Evolutionary conservation across 2,888 invertebrate species (phyloP), one percentile per base, ranked within the genome.

Genomic region (Endomychus coccineus): DNA sequence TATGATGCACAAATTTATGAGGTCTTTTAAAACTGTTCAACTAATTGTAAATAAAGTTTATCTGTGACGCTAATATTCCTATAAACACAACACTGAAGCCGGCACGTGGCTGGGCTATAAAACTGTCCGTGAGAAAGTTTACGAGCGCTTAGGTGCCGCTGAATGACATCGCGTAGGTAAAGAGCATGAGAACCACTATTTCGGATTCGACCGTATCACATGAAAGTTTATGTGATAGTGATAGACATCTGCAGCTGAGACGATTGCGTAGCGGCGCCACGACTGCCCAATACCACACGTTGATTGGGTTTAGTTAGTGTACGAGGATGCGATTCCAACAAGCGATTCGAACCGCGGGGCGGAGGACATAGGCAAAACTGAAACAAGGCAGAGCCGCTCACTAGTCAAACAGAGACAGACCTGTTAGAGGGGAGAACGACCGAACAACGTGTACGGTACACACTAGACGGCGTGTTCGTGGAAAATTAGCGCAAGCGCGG

Each of bases 21-120:
- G n/a, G n/a, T n/a, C n/a, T 19, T 6, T n/a, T 6, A 6, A 6
- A n/a, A 19, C n/a, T 19, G 21, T 46, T 48, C 43, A 48, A 43
- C 39, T 46, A 44, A 50, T 55, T 53, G 50, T 56, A 56, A 56
- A 57, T 57, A 48, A 42, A 22, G 35, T 34, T 30, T 32, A 36
- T 42, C 41, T 42, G 39, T 50, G 45, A 53, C 55, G 53, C 32
- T 57, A 55, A 57, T 54, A 47, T 50, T 48, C 49, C 51, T 48
- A 51, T 52, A 57, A 54, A 55, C 59, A 58, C 57, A 51, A 54
- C 56, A 52, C 54, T 51, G 34, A 33, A 38, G 33, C 32, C 32
- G 65, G 65, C 70, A 69, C 70, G 70, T 69, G 70, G 63, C 62
- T 58, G 54, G 59, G 62, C 64, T 62, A 67, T 68, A 69, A 69